Conservation (phyloP, 2,888 invertebrate genomes). For the Spodoptera littoralis region DNA sequence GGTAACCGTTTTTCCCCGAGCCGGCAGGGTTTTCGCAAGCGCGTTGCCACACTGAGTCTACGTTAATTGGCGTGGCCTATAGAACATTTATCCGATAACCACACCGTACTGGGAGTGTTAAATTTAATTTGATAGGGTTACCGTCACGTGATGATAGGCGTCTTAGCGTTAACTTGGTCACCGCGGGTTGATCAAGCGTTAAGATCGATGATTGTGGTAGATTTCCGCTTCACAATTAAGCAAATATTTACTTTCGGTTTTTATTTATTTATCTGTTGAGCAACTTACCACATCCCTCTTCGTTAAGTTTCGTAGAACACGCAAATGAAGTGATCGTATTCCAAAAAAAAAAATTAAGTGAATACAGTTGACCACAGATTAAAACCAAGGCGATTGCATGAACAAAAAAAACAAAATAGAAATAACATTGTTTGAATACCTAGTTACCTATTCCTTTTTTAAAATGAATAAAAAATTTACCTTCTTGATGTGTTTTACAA, state of each 20-base stretch:
- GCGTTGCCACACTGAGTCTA: conserved; percentile 75
- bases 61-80: conserved; percentile 69
- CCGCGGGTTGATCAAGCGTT: conserved; percentile 61
- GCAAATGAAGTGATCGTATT: too few species aligned
- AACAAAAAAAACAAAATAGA: too few species aligned
- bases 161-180: conserved; percentile 51
- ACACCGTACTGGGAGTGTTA: conserved; percentile 45
- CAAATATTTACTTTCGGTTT: conserved; percentile 51
- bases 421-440: too few species aligned
- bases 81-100: conserved; percentile 59
- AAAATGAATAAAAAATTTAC: too few species aligned
- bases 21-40: conserved; percentile 79
- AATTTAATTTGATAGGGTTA: conserved; percentile 67
- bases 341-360: too few species aligned
- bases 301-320: neutral
- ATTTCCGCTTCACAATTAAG: conserved; percentile 65
- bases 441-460: too few species aligned
- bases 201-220: conserved; percentile 65
- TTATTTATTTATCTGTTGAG: conserved; percentile 35
- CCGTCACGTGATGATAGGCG: conserved; percentile 60
- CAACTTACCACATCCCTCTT: conserved; percentile 15
- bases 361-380: too few species aligned
- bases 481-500: too few species aligned
- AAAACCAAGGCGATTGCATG: too few species aligned
- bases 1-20: conserved; percentile 79